Percentiles rank a stretch among this genome's conserved stretches.
Evolutionary conservation across 2,888 invertebrate genomes (phyloP).

Genomic region (Melanostoma scalare): DNA sequence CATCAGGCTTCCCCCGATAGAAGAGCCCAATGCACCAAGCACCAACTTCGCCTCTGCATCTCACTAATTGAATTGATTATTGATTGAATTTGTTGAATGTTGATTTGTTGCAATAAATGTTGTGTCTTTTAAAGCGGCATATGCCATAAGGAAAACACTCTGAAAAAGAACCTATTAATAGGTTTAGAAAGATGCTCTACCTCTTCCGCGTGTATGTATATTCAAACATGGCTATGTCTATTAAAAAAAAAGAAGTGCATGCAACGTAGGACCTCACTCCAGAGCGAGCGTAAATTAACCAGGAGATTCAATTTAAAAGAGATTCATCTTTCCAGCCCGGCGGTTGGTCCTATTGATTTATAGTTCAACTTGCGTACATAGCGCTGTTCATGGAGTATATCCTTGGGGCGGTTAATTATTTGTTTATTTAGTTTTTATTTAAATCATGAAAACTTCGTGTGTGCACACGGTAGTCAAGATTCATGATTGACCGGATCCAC

Average conservation of each 20-base stretch:
- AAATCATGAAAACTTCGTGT: conserved; percentile 31
- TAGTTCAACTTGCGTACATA: conserved; percentile 36
- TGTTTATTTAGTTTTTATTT: conserved; percentile 53
- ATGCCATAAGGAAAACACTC: conserved; percentile 34
- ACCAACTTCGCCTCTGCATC: conserved; percentile 5
- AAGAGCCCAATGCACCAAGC: conserved; percentile 1
- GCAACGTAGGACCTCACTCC: conserved; percentile 25
- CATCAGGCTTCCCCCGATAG: conserved; percentile 26
- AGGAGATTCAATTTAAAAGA: conserved; percentile 68
- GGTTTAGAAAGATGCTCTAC: conserved; percentile 18
- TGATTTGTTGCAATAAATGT: conserved; percentile 72
- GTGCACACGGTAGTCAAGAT: conserved; percentile 50
- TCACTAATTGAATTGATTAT: conserved; percentile 71
- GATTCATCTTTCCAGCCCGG: conserved; percentile 66
- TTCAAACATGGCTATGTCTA: background rate
- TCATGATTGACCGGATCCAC: conserved; percentile 62
- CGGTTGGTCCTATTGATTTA: conserved; percentile 70
- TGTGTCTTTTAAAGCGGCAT: conserved; percentile 57
- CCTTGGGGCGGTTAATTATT: conserved; percentile 62
- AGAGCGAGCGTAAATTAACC: conserved; percentile 50
- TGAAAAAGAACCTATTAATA: conserved; percentile 53
- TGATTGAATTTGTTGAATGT: conserved; percentile 72
- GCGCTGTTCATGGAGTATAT: conserved; percentile 14
- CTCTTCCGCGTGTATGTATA: conserved; percentile 56
- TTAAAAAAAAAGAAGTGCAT: background rate